A percentile compares a stretch with the other conserved stretches of the same genome.
Evolutionary conservation across 2,113 vertebrate genomes (phyloP).

Genomic region (Sakesphorus luctuosus): DNA sequence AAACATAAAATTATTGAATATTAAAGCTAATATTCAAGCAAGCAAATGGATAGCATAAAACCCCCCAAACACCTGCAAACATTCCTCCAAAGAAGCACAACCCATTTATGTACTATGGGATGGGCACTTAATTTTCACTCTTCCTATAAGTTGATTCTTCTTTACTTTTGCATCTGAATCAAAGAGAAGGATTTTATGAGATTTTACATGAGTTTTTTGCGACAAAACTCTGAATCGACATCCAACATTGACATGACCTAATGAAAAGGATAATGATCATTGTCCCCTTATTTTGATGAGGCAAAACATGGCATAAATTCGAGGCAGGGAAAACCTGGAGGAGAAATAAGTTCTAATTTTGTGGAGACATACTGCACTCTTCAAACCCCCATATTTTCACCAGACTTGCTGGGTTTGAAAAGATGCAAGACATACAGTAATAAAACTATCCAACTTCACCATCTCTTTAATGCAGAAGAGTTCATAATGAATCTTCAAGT

Average conservation of each 20-base stretch:
- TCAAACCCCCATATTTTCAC: slow-evolving; percentile 46
- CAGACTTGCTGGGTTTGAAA: slow-evolving; percentile 56
- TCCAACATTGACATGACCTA: not conserved
- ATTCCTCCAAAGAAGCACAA: not conserved
- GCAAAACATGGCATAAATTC: not conserved
- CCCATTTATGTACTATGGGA: not conserved
- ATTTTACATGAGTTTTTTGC: not conserved
- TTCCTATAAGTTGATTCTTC: not conserved
- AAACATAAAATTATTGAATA: not conserved
- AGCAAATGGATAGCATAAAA: not conserved
- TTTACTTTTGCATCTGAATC: not conserved
- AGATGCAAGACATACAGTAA: slow-evolving; percentile 48
- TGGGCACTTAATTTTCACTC: not conserved
- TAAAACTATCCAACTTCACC: slow-evolving; percentile 49
- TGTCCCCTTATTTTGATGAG: not conserved
- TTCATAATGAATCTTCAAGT: slow-evolving; percentile 65
- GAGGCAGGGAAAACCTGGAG: not conserved
- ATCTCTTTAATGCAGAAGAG: slow-evolving; percentile 47
- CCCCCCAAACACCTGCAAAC: not conserved
- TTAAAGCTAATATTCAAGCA: not conserved
- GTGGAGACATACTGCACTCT: not conserved
- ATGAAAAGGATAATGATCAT: not conserved
- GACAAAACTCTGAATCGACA: not conserved
- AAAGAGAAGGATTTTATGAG: not conserved
- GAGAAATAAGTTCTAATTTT: slow-evolving; percentile 35